phyloP scores from a whole-genome alignment of 2,797 vertebrate species.

The Peromyscus melanophrys region DNA sequence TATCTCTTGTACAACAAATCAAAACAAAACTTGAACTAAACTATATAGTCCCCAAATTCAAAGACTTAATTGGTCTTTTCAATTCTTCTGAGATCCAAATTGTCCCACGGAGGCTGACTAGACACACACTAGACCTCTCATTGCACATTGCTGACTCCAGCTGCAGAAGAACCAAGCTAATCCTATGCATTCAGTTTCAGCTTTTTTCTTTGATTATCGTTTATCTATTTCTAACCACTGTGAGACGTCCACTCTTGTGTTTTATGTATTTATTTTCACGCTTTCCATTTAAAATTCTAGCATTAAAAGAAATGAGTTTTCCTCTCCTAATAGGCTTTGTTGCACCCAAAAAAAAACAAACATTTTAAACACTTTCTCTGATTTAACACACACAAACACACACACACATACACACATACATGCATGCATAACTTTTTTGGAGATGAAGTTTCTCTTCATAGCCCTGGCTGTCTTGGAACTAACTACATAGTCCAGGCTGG shows the following conservation, averaged over 20 bases:
- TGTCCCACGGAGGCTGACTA: constrained; percentile 20
- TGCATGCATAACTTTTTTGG: neutral
- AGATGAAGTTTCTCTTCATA: neutral
- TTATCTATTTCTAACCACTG: constrained; percentile 46
- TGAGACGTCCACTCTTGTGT: neutral
- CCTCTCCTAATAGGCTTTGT: constrained; percentile 11
- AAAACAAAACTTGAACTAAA: constrained; percentile 13
- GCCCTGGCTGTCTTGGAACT: neutral
- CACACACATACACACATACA: neutral
- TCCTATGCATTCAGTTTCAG: neutral
- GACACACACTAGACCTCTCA: neutral
- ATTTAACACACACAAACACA: neutral
- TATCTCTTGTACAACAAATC: neutral
- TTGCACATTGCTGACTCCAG: neutral
- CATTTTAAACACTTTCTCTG: neutral
- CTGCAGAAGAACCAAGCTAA: neutral
- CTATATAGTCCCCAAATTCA: neutral
- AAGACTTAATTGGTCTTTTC: neutral
- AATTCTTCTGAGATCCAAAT: neutral
- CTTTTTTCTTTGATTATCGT: constrained; percentile 25
- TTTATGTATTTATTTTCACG: constrained; percentile 34
- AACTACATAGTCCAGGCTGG: neutral
- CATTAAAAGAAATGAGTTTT: constrained; percentile 62
- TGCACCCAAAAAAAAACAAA: constrained; percentile 24
- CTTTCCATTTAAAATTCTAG: constrained; percentile 36